Evolutionary conservation across 2,113 vertebrate species (phyloP), one percentile per base, ranked within the genome.

Genomic region (Otocyon megalotis): DNA sequence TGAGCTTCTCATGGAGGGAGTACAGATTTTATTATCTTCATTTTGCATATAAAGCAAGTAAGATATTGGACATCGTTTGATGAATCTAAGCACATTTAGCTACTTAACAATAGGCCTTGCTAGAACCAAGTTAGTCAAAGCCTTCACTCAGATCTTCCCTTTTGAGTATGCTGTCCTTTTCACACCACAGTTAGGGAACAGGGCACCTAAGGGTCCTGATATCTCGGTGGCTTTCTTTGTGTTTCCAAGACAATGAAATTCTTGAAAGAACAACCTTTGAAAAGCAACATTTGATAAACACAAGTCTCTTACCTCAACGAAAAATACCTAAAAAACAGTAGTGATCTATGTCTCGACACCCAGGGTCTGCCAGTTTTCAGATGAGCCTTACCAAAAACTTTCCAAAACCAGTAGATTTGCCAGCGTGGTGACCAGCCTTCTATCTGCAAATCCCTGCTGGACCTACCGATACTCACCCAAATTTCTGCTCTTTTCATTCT

Each of bases 241-340:
- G 71, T 92, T 89, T 65, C 43, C 10, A 81, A 77, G 65, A 93
- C 17, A 85, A 94, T 88, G 14, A 76, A 88, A 89, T 65, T 86
- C 8, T 89, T 93, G 43, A 85, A 91, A 94, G 84, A 94, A n/a
- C 15, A 71, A 53, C 26, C 71, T 37, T 77, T 72, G 54, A 80
- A 91, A 95, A 71, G 14, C 54, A 82, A 72, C 14, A 24, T 72
- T 63, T 77, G 35, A 72, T 88, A 76, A 92, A 92, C 53, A 48
- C 11, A 94, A 95, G 50, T 17, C 50, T 93, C 92, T 93, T 79
- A 82, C 19, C 43, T 88, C 71, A 86, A 10, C 93, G 60, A 67
- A 12, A 96, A 94, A 63, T 81, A 50, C 4, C 22, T 84, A 48
- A 63, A 82, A 90, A 94, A 54, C 10, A 50, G 4, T 58, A 88